A percentile compares a stretch with the other conserved stretches of the same genome.
These are phyloP conservation scores for Xylophagus ater DNA, from an alignment of 2,888 invertebrate genomes.

Conservation along the genomic window DNA sequence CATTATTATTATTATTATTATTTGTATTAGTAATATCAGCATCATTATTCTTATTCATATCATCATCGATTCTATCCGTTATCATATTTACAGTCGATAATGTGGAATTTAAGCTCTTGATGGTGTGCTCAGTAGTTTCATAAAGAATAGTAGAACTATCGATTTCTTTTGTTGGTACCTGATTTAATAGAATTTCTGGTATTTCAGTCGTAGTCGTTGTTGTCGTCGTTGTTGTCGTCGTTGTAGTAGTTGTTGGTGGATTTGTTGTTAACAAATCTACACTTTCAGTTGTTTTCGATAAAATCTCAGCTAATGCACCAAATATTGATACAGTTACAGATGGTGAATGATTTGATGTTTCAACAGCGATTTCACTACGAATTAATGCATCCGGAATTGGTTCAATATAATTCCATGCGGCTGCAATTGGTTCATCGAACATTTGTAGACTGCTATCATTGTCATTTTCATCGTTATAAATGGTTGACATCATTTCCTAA, in stretches of 20 bases:
- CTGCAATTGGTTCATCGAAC: too few relatives aligned
- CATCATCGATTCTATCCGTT: slow-evolving; percentile 1
- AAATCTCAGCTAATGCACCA: slow-evolving; percentile 48
- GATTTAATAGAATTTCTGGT: slow-evolving; percentile 19
- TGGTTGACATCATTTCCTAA: too few relatives aligned
- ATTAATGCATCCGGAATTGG: slow-evolving; percentile 23
- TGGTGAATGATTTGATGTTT: slow-evolving; percentile 46
- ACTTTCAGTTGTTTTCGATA: slow-evolving; percentile 29
- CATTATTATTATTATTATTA: slow-evolving; percentile 7
- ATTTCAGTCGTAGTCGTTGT: slow-evolving; percentile 22
- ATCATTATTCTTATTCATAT: slow-evolving; percentile 5
- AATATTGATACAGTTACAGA: slow-evolving; percentile 49
- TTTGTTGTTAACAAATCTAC: slow-evolving; percentile 19
- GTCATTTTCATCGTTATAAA: slow-evolving; percentile 6
- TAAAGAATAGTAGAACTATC: slow-evolving; percentile 5
- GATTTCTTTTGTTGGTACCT: slow-evolving; percentile 20
- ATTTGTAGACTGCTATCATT: too few relatives aligned
- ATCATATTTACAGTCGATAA: slow-evolving; percentile 8
- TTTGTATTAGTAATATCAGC: slow-evolving; percentile 3
- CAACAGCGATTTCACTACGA: slow-evolving; percentile 40
- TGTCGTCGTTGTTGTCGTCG: slow-evolving; percentile 19
- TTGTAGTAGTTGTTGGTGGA: slow-evolving; percentile 18
- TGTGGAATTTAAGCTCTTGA: slow-evolving; percentile 4
- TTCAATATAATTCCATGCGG: slow-evolving; percentile 22
- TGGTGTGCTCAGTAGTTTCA: background rate